Conservation (phyloP, 2,797 vertebrate genomes). For the Arrhamphus sclerolepis region DNA sequence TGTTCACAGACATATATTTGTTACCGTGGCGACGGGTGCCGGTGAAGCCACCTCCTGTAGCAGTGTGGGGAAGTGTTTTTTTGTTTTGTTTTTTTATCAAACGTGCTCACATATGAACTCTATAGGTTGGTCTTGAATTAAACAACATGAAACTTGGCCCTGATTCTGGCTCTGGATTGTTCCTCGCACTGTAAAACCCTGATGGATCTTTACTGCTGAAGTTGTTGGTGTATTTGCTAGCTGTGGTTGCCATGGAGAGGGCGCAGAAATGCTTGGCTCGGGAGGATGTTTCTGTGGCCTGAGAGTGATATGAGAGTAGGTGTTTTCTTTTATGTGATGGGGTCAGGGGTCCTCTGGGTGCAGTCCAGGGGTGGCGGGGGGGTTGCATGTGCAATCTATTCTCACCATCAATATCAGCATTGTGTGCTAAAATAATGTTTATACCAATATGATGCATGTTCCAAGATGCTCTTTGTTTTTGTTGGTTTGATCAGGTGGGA, state of each 20-base stretch:
- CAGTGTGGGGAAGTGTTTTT: constrained; percentile 55
- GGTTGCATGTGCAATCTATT: constrained; percentile 57
- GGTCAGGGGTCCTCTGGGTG: constrained; percentile 73
- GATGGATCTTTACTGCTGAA: constrained; percentile 67
- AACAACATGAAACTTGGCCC: constrained; percentile 54
- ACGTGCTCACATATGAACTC: constrained; percentile 44
- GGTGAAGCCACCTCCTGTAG: constrained; percentile 38
- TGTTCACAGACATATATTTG: constrained; percentile 71
- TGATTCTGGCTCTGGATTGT: constrained; percentile 36
- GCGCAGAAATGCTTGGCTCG: constrained; percentile 73
- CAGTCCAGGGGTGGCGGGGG: constrained; percentile 61
- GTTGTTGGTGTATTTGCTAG: constrained; percentile 61
- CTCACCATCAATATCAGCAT: constrained; percentile 41
- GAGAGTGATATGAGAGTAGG: constrained; percentile 76
- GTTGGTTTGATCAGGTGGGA: constrained; percentile 84
- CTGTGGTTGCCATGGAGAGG: constrained; percentile 68
- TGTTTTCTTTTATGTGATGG: constrained; percentile 75
- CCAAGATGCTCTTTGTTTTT: constrained; percentile 3
- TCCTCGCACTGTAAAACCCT: constrained; percentile 59
- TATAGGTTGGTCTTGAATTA: constrained; percentile 50
- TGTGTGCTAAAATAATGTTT: constrained; percentile 16
- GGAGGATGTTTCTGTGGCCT: constrained; percentile 70
- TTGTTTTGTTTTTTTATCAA: too few species aligned
- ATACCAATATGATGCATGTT: constrained; percentile 21
- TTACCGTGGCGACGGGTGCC: constrained; percentile 63